Base-by-base conservation (phyloP, 1,140 invertebrate genomes). In the Drosophila jambulina region DNA sequence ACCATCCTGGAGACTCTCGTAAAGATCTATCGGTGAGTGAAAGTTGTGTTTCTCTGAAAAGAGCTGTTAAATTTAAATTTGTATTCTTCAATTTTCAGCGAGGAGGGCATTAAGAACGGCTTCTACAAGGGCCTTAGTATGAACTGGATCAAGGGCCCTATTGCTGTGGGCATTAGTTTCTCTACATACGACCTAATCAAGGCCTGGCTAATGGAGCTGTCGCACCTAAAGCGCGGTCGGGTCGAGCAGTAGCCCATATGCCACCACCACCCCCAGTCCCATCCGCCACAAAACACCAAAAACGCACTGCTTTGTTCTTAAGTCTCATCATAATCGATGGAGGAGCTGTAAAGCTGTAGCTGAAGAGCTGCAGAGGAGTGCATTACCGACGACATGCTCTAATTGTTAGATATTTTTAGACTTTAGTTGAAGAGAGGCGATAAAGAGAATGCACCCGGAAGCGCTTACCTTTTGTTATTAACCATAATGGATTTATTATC, bases 81-180 rank as follows among this genome's bases (percentile, higher is more conserved):
- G 19, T 32, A 2, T 34, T 51, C 45, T 58, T 42, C 53, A 51
- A 84, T 79, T 75, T 76, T 93, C 93, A 97, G 96, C 60, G 95
- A 96, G 78, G 98, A 99, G 94, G 98, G 99, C 27, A 92, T 98
- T 23, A 95, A 95, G 92, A 94, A 95, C 71, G 99, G 98, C 1
- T 96, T 99, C 86, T 99, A 98, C 94, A 99, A 99, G 94, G 99
- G 99, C 0, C 94, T 99, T 1, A 98, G 97, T 79, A 98, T 99
- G 97, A 99, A 99, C 94, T 99, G 98, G 98, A 96, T 99, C 4
- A 99, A 99, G 94, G 99, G 99, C 7, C 99, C 99, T 1, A 97
- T 99, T 48, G 97, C 98, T 4, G 98, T 99, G n/a, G 98, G 99
- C 43, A 98, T 99, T 72, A 99, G 98, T 92, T 99, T 99, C 94